Evolutionary conservation across 2,888 invertebrate genomes (phyloP), one percentile per base, ranked within the genome.

Genomic region (Acronicta psi): DNA sequence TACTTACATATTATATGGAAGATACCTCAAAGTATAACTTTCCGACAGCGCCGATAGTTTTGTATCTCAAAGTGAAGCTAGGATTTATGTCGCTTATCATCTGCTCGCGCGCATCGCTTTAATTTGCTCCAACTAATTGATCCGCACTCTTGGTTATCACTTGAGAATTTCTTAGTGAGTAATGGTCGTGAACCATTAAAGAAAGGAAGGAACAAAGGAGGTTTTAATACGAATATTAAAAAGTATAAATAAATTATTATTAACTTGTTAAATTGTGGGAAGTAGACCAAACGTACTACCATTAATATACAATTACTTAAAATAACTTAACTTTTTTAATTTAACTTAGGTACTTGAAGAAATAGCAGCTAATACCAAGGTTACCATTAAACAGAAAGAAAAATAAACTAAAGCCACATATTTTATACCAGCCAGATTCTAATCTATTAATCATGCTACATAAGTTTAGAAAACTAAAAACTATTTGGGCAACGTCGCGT

Each of bases 71-170:
- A 59, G 42, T 16, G 50, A 36, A 36, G 36, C 44, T 45, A 40
- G 36, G 68, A 75, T 70, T 73, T 62, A 76, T 70, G 63, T 62
- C 46, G 38, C 53, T 68, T 70, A 76, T 76, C 68, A 62, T 45
- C 47, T 42, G 47, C 53, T 38, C 11, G 44, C 10, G 44, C 36
- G 43, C 61, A 67, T 58, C 47, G 63, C 63, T 63, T 57, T 64
- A 73, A 61, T 76, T 70, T 67, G 63, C 73, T 76, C 42, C 29
- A 43, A 47, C 63, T 61, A 70, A 64, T 69, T 66, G 46, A 58
- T 61, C 58, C 34, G 45, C 50, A 45, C 50, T 62, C 61, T 64
- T 57, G 20, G 43, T 51, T 59, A 57, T 50, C 46, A 34, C 43
- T 10, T 42, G 38, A 5, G 31, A 41, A 46, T 31, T 51, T 52